Evolutionary conservation across 2,113 vertebrate species (phyloP).

Genomic region (cattle (Bos taurus)): DNA sequence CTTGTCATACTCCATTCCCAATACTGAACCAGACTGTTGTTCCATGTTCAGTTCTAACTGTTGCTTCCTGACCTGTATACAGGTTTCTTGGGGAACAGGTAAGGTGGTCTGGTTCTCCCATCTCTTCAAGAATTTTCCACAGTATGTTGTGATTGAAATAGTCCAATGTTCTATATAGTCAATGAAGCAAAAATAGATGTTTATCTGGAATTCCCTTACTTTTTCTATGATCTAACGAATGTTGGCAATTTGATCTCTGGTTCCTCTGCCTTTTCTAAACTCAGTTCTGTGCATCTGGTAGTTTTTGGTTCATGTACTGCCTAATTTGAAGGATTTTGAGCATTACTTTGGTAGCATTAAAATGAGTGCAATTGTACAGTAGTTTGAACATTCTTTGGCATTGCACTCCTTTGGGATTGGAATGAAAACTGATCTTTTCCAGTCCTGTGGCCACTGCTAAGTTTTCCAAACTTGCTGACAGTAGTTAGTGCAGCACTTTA

Average conservation of each 20-base stretch:
- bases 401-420: neutral
- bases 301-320: neutral
- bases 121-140: neutral
- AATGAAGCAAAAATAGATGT: neutral
- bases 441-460: neutral
- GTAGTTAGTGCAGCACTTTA: neutral
- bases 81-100: neutral
- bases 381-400: neutral
- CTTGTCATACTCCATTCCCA: neutral
- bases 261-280: neutral
- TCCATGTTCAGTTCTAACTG: neutral
- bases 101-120: neutral
- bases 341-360: neutral
- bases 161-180: neutral
- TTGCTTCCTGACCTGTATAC: neutral
- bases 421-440: neutral
- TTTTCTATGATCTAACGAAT: neutral
- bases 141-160: neutral
- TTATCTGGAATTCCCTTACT: neutral
- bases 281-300: neutral
- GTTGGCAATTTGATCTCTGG: neutral
- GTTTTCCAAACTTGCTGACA: neutral
- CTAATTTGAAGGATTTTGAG: neutral
- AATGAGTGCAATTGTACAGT: neutral
- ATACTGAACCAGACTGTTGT: neutral